These are phyloP conservation scores for Ceryle rudis DNA, from an alignment of 2,797 vertebrate genomes.

Conservation along the genomic window DNA sequence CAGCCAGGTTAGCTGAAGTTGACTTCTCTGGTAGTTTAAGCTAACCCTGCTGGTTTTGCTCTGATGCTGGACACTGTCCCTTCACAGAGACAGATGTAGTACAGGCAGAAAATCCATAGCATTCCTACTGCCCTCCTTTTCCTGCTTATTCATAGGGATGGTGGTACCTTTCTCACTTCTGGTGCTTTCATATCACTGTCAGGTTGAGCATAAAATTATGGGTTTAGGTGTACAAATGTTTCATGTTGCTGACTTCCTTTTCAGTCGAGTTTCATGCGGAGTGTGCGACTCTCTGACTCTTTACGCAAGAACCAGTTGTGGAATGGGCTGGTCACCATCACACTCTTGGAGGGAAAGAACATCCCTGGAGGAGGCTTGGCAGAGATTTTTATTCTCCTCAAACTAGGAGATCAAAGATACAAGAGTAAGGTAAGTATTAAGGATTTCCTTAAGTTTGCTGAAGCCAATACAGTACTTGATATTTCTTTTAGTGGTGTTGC, in stretches of 20 bases:
- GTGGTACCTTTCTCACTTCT: background rate
- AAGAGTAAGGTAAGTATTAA: slow-evolving; percentile 90
- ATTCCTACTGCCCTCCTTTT: background rate
- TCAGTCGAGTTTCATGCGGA: slow-evolving; percentile 77
- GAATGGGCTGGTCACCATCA: slow-evolving; percentile 87
- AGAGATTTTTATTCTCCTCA: slow-evolving; percentile 91
- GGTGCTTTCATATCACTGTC: background rate
- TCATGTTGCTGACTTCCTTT: background rate
- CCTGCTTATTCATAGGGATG: background rate
- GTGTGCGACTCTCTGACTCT: slow-evolving; percentile 73
- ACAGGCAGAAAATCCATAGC: background rate
- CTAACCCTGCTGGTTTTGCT: background rate
- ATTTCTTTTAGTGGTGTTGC: background rate
- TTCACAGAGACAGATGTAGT: rapidly evolving
- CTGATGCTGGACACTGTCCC: rapidly evolving
- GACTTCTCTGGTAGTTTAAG: background rate
- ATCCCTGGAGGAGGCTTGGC: slow-evolving; percentile 83
- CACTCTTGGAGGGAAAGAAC: slow-evolving; percentile 90
- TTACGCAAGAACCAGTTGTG: slow-evolving; percentile 89
- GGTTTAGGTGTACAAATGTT: background rate
- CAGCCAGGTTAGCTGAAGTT: background rate
- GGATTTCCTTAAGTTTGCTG: background rate
- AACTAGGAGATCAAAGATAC: slow-evolving; percentile 92
- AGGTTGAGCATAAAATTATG: rapidly evolving
- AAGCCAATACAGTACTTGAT: background rate